These are phyloP conservation scores for Strongylocentrotus purpuratus DNA, from an alignment of 35 echinoderm and acorn worm genomes.

Conservation along the genomic window DNA sequence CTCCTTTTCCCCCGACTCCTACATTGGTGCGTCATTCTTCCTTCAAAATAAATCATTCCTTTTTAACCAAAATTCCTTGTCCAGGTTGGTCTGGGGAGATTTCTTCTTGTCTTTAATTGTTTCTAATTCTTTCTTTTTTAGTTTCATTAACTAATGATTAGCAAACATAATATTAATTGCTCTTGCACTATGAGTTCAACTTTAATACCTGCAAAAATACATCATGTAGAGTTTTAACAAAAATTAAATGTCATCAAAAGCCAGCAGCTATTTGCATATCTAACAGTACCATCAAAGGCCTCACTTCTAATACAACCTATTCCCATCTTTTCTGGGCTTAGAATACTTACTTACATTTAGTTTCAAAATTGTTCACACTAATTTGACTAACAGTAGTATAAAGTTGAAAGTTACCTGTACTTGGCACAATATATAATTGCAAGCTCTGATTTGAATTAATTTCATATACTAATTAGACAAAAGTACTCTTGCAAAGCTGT, in stretches of 20 bases:
- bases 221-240: too few species aligned
- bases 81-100: background rate
- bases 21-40: slow-evolving; percentile 25
- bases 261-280: background rate
- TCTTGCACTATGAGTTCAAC: background rate
- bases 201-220: too few species aligned
- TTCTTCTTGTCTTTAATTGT: background rate
- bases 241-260: background rate
- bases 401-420: background rate
- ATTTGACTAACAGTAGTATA: background rate
- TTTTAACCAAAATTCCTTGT: background rate
- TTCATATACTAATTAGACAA: background rate
- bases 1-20: background rate
- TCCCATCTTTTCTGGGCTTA: background rate
- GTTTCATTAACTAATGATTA: background rate
- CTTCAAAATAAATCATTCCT: background rate
- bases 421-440: background rate
- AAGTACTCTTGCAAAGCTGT: background rate
- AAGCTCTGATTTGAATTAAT: background rate
- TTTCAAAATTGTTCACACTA: background rate
- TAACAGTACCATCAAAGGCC: background rate
- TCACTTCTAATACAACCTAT: background rate
- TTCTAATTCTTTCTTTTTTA: background rate
- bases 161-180: background rate
- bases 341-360: background rate